Evolutionary conservation across 2,113 vertebrate genomes (phyloP), one percentile per base, ranked within the genome.

Genomic region (Tragelaphus buxtoni): DNA sequence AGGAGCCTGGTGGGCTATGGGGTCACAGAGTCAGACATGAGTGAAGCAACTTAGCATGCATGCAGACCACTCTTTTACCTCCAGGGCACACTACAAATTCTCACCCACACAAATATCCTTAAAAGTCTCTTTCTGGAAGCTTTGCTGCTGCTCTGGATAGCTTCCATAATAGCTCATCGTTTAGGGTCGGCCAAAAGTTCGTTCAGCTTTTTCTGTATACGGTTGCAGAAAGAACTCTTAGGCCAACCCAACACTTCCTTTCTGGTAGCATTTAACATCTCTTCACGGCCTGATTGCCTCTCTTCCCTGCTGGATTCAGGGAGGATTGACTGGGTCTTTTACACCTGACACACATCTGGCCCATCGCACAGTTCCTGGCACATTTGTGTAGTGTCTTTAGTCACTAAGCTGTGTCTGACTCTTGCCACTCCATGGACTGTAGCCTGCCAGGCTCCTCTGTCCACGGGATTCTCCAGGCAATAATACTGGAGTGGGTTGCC

Each of bases 391-490:
- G 65, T 0, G 5, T 39, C 3, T 72, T 72, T 12, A 72, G 65
- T 39, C 0, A 2, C 18, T 72, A 72, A 72, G 2, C 12, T 39
- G 65, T 72, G n/a, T 39, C 65, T 0, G 2, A 72, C 65, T 39
- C n/a, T 72, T 72, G n/a, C 2, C 0, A 72, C 0, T 1, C 35
- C n/a, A 12, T 39, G 65, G 2, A 3, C 65, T 39, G 5, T 39
- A 72, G 65, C 9, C 65, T 0, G 9, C 20, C 65, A 72, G 35
- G 65, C 18, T 72, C 65, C n/a, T 39, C n/a, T 39, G 65, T 39
- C 35, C n/a, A 72, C 3, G 35, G 35, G n/a, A 7, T 72, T 72
- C n/a, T 39, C n/a, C n/a, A 72, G 65, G 65, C 18, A 72, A 3
- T 5, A 39, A 24, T 12, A 72, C 65, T 39, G 65, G 35, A 72